Base-by-base conservation (phyloP, 2,113 vertebrate species). In the Rhipidura dahli region DNA sequence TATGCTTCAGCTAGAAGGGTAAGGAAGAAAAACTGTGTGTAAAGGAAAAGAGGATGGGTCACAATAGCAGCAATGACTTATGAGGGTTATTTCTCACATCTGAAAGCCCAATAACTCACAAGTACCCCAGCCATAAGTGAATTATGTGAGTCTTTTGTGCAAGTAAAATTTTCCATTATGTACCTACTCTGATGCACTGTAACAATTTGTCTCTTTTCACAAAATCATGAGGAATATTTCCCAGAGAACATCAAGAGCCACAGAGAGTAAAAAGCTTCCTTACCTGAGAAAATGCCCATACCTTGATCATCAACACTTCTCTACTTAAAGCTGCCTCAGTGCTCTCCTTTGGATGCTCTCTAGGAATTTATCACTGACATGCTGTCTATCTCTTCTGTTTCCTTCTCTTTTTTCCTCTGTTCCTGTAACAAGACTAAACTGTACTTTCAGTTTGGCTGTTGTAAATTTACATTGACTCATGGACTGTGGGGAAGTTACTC, bases 81-180 rank as follows among this genome's bases (percentile, higher is more conserved):
- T 26, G 49, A 90, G 82, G 73, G 49, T 90, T 95, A 89, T 95
- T 95, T 91, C 71, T 83, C 79, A 85, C 51, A 85, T 83, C 80
- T 90, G 75, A 94, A 94, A 96, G 75, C 76, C 76, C 87, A 81
- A 42, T 93, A 93, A 93, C 61, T 90, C 79, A 70, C 76, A 91
- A 79, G 49, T 40, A 85, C 35, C 51, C 37, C 20, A 89, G 69
- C 73, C 44, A 13, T 70, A 89, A 94, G 72, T 80, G 93, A 97
- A 86, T 87, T 94, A 86, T 65, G 39, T 3, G 49, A 87, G 39
- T 70, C 90, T 93, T 83, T 79, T 89, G 90, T 76, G 61, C 81
- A 89, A 90, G 88, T 83, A 75, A 79, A 79, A 53, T 79, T 83
- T 94, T 71, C 89, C 51, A 66, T 92, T 81, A 90, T 64, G 70